Evolutionary conservation across 1,140 invertebrate species (phyloP).

Genomic region (Fopius arisanus): DNA sequence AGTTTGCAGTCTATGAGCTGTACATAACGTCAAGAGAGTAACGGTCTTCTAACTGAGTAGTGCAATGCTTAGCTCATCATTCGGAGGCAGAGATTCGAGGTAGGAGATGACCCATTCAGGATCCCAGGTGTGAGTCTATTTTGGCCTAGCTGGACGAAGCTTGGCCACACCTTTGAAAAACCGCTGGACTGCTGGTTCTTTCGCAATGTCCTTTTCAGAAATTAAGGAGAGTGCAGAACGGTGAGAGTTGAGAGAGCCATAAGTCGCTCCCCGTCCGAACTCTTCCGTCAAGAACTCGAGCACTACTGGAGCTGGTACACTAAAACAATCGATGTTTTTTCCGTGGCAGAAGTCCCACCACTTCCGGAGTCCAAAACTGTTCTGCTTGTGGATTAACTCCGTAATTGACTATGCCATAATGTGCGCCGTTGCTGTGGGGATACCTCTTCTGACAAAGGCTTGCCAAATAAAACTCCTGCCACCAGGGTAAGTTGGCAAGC

Average conservation of each 20-base stretch:
- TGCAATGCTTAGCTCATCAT: not conserved
- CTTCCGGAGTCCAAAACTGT: not conserved
- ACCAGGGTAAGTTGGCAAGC: constrained; percentile 38
- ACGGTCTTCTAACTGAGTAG: not conserved
- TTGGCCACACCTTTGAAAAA: constrained; percentile 1
- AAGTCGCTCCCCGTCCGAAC: not conserved
- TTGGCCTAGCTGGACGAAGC: not conserved
- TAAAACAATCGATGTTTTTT: not conserved
- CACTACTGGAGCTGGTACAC: not conserved
- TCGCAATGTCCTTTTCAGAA: not conserved
- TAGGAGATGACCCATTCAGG: not conserved
- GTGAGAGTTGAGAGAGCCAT: not conserved
- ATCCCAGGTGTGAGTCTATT: not conserved
- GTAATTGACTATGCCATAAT: not conserved
- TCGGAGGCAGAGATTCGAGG: not conserved
- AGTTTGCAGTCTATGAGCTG: not conserved
- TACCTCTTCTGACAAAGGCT: not conserved
- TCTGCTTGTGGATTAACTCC: not conserved
- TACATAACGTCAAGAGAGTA: not conserved
- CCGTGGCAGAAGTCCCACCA: constrained; percentile 18
- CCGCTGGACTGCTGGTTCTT: not conserved
- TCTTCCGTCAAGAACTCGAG: not conserved
- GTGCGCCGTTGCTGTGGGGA: not conserved
- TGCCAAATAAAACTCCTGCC: constrained; percentile 30
- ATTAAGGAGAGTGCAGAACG: not conserved